Conservation (phyloP, 1,140 invertebrate species). For the Ostrea denselamellosa region DNA sequence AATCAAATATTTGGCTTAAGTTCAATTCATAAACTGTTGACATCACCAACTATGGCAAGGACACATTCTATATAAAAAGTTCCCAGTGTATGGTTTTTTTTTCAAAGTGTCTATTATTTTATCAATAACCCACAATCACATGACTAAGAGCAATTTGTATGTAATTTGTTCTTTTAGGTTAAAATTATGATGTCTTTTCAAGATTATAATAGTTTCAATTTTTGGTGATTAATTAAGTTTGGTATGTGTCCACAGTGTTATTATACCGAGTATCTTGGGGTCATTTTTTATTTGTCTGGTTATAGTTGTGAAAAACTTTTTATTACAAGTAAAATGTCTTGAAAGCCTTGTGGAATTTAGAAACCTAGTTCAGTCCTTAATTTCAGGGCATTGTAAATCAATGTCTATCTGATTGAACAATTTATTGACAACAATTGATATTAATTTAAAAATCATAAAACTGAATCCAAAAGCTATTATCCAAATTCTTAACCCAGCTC, state of each 20-base stretch:
- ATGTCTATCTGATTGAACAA: slow-evolving; percentile 26
- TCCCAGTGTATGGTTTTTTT: not conserved
- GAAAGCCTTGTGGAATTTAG: not conserved
- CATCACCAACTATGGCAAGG: not conserved
- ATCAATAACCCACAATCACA: not conserved
- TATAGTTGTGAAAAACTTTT: not conserved
- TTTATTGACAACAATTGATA: slow-evolving; percentile 40
- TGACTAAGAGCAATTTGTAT: not conserved
- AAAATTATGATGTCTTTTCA: not conserved
- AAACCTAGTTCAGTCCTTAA: not conserved
- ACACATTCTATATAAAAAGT: not conserved
- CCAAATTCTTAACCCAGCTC: not conserved
- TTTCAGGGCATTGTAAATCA: slow-evolving; percentile 35
- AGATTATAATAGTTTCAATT: slow-evolving; percentile 34
- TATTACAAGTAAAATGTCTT: not conserved
- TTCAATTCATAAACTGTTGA: not conserved
- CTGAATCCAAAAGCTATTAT: slow-evolving; percentile 30
- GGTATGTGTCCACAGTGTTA: not conserved
- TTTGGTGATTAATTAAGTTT: not conserved
- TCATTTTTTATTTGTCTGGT: not conserved
- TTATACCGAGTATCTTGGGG: not conserved
- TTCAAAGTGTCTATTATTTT: not conserved
- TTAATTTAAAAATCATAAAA: slow-evolving; percentile 39
- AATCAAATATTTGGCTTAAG: slow-evolving; percentile 9
- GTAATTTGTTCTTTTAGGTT: not conserved